Evolutionary conservation across 2,888 invertebrate genomes (phyloP), one percentile per base, ranked within the genome.

Genomic region (Eupithecia abbreviata): DNA sequence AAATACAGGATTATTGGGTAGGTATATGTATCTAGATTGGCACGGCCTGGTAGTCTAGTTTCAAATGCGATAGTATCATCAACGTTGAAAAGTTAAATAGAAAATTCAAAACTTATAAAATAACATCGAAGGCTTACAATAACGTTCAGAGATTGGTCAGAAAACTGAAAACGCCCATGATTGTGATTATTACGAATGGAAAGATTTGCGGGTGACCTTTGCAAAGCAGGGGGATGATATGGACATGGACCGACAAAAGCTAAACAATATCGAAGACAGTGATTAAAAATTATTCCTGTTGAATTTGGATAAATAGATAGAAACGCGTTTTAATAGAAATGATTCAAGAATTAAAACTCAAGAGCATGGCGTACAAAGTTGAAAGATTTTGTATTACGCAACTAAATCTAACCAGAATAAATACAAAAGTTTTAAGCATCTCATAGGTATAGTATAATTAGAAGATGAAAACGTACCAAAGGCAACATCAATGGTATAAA

Each of bases 401-500:
- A 18, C n/a, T 18, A 2, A 18, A 18, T 58, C 7, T 9, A 3
- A 58, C 55, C 55, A 18, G 3, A 30, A 58, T 58, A 55, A n/a
- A 55, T 55, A 15, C n/a, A 55, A 55, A 51, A 55, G 6, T n/a
- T 55, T 55, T 15, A 51, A 51, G 49, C 49, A 15, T 51, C 49
- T 51, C 49, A 15, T 51, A 15, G 13, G 49, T 51, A n/a, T 55
- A 58, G 18, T 18, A 74, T 74, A 73, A 70, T 74, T 78, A 65
- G 62, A 30, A 77, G 75, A 82, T 85, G 82, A 81, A 79, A 85
- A 81, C 81, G 75, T 74, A 80, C 81, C 82, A 81, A 80, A 85
- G 83, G 79, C 67, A 81, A 72, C 79, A 83, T 84, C 83, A 80
- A 82, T 80, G 82, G 42, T 66, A 81, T 83, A 83, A 82, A 83